phyloP scores from a whole-genome alignment of 1,140 invertebrate species.

The Ditylenchus dipsaci region DNA sequence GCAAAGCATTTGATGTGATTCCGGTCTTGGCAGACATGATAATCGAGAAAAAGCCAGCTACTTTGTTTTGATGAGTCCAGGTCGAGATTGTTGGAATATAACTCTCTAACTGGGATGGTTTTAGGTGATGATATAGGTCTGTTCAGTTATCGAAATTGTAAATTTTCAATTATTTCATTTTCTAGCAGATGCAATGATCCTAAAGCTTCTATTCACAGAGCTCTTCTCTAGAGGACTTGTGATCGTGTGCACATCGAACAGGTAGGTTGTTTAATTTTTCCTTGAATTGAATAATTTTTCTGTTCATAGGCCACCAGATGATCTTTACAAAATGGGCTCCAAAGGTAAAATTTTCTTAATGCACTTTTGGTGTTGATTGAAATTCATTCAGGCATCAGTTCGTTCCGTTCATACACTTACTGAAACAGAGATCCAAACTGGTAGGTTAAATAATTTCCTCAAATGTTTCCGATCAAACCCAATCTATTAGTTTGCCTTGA shows the following conservation, averaged over 20 bases:
- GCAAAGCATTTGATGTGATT: conserved; percentile 75
- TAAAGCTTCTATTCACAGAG: conserved; percentile 86
- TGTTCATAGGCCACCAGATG: conserved; percentile 67
- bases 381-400: conserved; percentile 70
- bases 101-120: neutral
- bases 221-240: conserved; percentile 86
- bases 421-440: conserved; percentile 68
- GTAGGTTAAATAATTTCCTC: too few species aligned
- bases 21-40: conserved; percentile 83
- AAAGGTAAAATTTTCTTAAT: conserved; percentile 64
- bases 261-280: neutral
- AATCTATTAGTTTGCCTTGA: conserved; percentile 67
- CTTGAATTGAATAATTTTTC: conserved; percentile 63
- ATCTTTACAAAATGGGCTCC: conserved; percentile 98
- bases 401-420: conserved; percentile 86
- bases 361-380: too few species aligned
- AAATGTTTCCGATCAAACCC: too few species aligned
- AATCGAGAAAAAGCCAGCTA: conserved; percentile 76
- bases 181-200: conserved; percentile 97
- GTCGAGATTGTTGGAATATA: conserved; percentile 61
- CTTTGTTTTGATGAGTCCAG: conserved; percentile 99
- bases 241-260: conserved; percentile 79
- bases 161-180: conserved; percentile 62
- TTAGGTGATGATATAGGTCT: conserved; percentile 11
- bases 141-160: conserved; percentile 2